Evolutionary conservation across 2,888 invertebrate species (phyloP), one percentile per base, ranked within the genome.

Genomic region (Pelosia muscerda): DNA sequence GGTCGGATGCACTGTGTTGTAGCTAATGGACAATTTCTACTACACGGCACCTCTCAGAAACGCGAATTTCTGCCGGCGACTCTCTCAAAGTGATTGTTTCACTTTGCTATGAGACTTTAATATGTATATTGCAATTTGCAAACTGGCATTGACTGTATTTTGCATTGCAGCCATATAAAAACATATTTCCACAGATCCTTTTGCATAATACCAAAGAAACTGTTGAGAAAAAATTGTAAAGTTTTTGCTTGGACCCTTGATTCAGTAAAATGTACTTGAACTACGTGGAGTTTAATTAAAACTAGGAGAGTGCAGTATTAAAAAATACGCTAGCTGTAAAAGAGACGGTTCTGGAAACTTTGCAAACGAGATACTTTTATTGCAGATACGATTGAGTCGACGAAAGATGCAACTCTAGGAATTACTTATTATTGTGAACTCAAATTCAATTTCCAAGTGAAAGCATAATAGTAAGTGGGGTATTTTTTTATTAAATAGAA

Each of bases 281-380:
- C 83, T 84, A 82, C 84, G 81, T 79, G 76, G 80, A 86, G 86
- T 90, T 91, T 92, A 92, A 93, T 92, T 92, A 93, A 92, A 90
- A 88, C 86, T 80, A 85, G 81, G 62, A 77, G 83, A 87, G 85
- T 81, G 82, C 81, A 75, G 82, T 80, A 85, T 88, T 86, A 85
- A 84, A 82, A 83, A 87, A 84, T 82, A 85, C 76, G 81, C 73
- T 75, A 79, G 76, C 78, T 72, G 79, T 75, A 74, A 82, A 82
- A 81, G 79, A 81, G 75, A 75, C 75, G 71, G 71, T 67, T 84
- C 62, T 55, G 74, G 67, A 65, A 73, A 23, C 34, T 59, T 38
- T 59, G 19, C 25, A 38, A 59, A 38, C 25, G 25, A 25, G 38
- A 59, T 59, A 15, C 23, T 19, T 38, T 59, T 22, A 38, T 15